A percentile compares a stretch with the other conserved stretches of the same genome.
phyloP scores from a whole-genome alignment of 2,113 vertebrate species.

The Manacus vitellinus region DNA sequence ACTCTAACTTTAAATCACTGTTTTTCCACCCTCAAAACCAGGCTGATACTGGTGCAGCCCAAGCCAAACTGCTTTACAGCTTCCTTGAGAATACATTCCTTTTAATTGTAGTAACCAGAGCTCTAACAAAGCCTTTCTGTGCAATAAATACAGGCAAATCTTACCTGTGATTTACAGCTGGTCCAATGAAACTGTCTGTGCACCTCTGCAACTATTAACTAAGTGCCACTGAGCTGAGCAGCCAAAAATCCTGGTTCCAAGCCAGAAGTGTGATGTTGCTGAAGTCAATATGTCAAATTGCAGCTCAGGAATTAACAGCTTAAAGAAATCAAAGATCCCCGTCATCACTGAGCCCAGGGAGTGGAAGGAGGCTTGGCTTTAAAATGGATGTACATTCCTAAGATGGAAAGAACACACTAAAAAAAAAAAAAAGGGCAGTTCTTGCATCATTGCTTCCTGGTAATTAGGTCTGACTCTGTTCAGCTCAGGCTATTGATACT shows the following conservation, averaged over 20 bases:
- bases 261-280: background rate
- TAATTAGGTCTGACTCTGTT: background rate
- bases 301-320: background rate
- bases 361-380: background rate
- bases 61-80: background rate
- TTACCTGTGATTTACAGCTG: background rate
- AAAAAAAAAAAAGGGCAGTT: background rate
- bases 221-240: background rate
- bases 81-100: background rate
- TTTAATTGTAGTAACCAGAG: background rate
- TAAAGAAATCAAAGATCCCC: background rate
- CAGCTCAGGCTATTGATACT: constrained; percentile 30
- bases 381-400: background rate
- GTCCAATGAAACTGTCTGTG: background rate
- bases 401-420: background rate
- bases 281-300: background rate
- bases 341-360: background rate
- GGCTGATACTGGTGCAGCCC: background rate
- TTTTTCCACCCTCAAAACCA: background rate
- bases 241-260: background rate
- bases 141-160: background rate
- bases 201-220: background rate
- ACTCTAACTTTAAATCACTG: background rate
- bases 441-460: background rate
- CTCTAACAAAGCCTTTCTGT: background rate